A percentile compares a stretch with the other conserved stretches of the same genome.
phyloP scores from a whole-genome alignment of 2,797 vertebrate genomes.

The Clamator glandarius region DNA sequence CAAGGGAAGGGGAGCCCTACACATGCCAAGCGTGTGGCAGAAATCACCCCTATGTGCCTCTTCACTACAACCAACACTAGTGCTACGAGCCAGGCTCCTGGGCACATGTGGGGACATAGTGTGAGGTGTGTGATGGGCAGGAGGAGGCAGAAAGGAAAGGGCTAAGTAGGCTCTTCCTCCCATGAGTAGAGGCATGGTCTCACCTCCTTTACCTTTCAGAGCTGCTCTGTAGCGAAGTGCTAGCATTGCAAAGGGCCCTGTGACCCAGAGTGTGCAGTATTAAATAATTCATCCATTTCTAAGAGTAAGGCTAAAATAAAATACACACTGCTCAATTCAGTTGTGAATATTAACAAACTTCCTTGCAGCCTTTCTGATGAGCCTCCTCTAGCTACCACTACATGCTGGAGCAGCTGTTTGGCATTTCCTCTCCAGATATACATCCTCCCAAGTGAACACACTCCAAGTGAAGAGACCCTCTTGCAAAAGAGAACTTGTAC shows the following conservation, averaged over 20 bases:
- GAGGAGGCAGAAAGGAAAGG: neutral
- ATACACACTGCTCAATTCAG: neutral
- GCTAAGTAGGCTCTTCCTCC: neutral
- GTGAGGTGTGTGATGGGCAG: neutral
- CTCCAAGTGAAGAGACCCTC: rapidly evolving
- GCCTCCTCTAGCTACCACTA: neutral
- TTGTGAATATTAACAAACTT: neutral
- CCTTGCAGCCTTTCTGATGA: neutral
- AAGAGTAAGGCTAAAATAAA: neutral
- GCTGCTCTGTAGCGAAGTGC: neutral
- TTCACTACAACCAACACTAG: neutral
- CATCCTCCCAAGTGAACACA: rapidly evolving
- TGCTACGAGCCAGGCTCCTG: neutral
- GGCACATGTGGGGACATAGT: rapidly evolving
- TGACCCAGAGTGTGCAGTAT: neutral
- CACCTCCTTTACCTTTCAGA: neutral
- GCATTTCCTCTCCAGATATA: too few species aligned
- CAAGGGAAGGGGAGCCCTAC: neutral
- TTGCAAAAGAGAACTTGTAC: neutral
- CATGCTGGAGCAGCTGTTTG: too few species aligned
- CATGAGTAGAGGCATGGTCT: neutral
- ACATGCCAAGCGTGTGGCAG: rapidly evolving
- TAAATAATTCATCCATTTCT: neutral
- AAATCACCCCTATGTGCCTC: neutral
- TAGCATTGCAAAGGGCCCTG: neutral